These are phyloP conservation scores for Isurus oxyrinchus DNA, from an alignment of 2,113 vertebrate species.

Conservation along the genomic window DNA sequence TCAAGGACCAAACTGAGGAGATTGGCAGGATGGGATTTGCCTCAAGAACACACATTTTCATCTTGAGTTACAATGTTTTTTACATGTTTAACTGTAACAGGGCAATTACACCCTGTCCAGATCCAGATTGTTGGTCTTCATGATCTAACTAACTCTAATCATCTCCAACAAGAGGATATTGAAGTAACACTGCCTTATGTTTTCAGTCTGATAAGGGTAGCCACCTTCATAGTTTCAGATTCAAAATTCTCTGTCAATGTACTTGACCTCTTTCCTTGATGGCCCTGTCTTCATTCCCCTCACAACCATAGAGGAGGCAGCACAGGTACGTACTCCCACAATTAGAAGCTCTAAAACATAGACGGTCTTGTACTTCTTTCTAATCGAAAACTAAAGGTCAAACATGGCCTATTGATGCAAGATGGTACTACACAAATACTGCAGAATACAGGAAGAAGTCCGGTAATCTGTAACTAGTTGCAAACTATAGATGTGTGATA, in stretches of 20 bases:
- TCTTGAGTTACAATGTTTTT: background rate
- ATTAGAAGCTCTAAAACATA: background rate
- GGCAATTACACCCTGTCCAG: background rate
- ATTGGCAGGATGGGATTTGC: background rate
- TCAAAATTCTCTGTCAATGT: background rate
- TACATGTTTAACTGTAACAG: background rate
- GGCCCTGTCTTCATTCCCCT: background rate
- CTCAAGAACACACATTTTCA: background rate
- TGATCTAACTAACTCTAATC: background rate
- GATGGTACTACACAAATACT: no score
- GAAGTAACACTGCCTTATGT: background rate
- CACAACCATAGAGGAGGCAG: background rate
- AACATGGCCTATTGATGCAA: no score
- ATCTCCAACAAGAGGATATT: background rate
- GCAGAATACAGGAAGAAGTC: background rate
- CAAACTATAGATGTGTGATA: background rate
- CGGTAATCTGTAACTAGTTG: background rate
- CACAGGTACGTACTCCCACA: background rate
- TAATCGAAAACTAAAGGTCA: background rate
- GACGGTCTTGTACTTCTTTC: background rate
- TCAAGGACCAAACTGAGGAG: background rate
- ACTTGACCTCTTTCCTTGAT: background rate
- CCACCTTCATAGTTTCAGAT: background rate
- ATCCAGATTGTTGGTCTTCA: background rate
- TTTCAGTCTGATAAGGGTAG: background rate